A percentile compares a stretch with the other conserved stretches of the same genome.
Conservation (phyloP, 2,113 vertebrate genomes). For the Corythaixoides concolor region DNA sequence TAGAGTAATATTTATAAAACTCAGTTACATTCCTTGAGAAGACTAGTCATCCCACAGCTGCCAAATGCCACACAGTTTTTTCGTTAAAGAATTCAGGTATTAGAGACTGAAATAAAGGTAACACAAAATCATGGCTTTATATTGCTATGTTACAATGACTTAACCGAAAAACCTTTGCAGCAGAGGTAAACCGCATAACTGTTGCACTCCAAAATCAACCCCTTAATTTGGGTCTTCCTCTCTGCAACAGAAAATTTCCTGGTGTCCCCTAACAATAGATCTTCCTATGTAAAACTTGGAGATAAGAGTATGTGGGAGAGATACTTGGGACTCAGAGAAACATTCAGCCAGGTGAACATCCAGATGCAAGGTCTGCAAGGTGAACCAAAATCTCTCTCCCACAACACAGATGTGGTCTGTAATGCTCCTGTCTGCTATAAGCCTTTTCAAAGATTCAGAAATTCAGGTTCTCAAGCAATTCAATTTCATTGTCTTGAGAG, state of each 20-base stretch:
- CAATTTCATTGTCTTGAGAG: background rate
- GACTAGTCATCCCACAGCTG: background rate
- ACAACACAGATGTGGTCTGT: background rate
- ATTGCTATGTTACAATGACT: background rate
- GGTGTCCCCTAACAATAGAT: background rate
- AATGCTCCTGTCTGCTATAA: background rate
- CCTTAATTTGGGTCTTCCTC: background rate
- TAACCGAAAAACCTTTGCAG: background rate
- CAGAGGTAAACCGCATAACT: background rate
- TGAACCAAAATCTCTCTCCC: background rate
- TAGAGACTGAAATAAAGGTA: background rate
- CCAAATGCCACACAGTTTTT: background rate
- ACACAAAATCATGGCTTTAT: background rate
- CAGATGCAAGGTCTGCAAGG: background rate
- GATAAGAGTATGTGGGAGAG: background rate
- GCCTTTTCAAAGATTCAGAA: background rate
- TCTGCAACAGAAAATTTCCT: background rate
- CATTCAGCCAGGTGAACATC: background rate
- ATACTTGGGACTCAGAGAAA: background rate
- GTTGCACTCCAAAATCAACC: background rate
- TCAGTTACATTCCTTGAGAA: background rate
- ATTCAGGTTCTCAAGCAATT: background rate
- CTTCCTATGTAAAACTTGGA: background rate
- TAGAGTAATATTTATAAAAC: background rate
- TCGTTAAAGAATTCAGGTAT: background rate